A percentile compares a stretch with the other conserved stretches of the same genome.
Evolutionary conservation across 2,113 vertebrate species (phyloP).

Genomic region (Cebus imitator): DNA sequence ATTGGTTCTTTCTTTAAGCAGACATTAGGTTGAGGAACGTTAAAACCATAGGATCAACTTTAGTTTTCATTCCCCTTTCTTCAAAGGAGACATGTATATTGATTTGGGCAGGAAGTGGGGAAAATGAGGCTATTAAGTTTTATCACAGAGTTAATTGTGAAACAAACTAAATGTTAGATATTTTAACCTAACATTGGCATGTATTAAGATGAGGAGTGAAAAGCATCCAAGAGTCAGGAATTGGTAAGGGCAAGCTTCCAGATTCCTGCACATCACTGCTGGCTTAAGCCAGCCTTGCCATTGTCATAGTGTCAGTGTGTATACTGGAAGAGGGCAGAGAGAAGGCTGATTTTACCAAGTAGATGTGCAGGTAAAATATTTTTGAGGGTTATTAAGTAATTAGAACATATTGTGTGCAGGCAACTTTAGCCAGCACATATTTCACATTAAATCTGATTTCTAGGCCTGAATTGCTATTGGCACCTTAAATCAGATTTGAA

Average conservation of each 20-base stretch:
- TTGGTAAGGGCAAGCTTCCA: neutral
- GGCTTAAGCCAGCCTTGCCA: neutral
- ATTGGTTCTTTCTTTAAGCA: neutral
- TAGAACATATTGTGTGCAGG: neutral
- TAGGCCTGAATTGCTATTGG: neutral
- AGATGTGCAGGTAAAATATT: neutral
- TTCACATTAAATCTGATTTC: neutral
- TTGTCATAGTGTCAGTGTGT: neutral
- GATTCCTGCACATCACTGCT: neutral
- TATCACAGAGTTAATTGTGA: conserved; percentile 30
- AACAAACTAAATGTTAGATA: conserved; percentile 40
- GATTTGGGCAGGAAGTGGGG: conserved; percentile 1
- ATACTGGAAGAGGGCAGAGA: neutral
- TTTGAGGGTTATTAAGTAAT: neutral
- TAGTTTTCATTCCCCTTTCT: conserved; percentile 16
- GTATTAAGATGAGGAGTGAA: neutral
- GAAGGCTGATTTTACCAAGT: neutral
- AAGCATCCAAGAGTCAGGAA: neutral
- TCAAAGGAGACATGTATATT: neutral
- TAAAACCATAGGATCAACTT: conserved; percentile 28
- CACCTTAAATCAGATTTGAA: neutral
- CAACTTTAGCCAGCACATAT: neutral
- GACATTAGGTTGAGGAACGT: neutral
- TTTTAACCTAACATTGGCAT: neutral
- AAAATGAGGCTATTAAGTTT: conserved; percentile 55